Evolutionary conservation across 2,797 vertebrate species (phyloP).

Genomic region (Loris lydekkerianus): DNA sequence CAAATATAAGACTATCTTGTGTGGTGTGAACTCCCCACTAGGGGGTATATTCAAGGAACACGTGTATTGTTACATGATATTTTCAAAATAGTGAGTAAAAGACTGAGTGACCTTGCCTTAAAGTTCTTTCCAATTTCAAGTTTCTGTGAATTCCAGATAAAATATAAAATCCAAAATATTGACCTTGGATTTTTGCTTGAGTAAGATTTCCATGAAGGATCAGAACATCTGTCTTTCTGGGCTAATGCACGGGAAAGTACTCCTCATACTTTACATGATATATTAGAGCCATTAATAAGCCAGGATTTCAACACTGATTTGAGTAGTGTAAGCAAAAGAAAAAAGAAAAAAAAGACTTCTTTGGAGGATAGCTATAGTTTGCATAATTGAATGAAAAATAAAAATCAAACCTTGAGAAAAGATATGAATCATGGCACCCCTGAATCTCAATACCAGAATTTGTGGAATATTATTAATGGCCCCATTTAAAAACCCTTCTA

Average conservation of each 20-base stretch:
- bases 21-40: not conserved
- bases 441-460: not conserved
- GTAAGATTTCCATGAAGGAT: conserved; percentile 42
- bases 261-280: conserved; percentile 17
- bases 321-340: not conserved
- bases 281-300: conserved; percentile 66
- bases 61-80: not conserved
- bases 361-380: not conserved
- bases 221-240: conserved; percentile 50
- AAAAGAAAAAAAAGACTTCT: not conserved
- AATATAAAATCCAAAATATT: not conserved
- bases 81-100: not conserved
- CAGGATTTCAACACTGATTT: conserved; percentile 40
- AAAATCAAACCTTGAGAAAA: not conserved
- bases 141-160: conserved; percentile 36
- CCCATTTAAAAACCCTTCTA: not conserved
- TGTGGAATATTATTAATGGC: not conserved
- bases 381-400: not conserved
- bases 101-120: conserved; percentile 6
- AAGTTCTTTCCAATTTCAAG: conserved; percentile 29
- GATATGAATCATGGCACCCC: not conserved
- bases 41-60: not conserved
- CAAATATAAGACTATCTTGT: not conserved
- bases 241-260: not conserved
- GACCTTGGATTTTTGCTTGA: conserved; percentile 49